Conservation (phyloP, 2,797 vertebrate genomes). For the Sternarchorhynchus goeldii region DNA sequence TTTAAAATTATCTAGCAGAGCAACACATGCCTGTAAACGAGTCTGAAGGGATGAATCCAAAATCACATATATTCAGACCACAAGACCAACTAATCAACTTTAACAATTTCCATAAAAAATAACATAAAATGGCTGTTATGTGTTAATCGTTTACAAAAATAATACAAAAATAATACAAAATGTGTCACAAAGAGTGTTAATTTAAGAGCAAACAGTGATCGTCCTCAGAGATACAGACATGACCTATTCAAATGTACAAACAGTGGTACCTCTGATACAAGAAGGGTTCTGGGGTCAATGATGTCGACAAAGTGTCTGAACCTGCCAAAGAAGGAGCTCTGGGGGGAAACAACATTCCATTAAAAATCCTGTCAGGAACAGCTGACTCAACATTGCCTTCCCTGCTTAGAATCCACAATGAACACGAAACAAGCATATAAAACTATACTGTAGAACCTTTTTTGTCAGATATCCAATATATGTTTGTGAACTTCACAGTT, state of each 20-base stretch:
- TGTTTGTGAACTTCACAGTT: too few relatives aligned
- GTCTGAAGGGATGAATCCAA: constrained; percentile 68
- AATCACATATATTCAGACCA: background rate
- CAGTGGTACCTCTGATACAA: constrained; percentile 88
- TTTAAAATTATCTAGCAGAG: constrained; percentile 91
- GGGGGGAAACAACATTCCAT: constrained; percentile 49
- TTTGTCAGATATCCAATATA: too few relatives aligned
- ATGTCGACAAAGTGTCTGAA: constrained; percentile 91
- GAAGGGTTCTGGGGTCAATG: constrained; percentile 90
- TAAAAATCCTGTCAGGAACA: constrained; percentile 22
- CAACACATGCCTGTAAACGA: constrained; percentile 83
- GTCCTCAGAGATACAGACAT: too few relatives aligned
- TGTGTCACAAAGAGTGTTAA: too few relatives aligned
- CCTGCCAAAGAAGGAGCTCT: constrained; percentile 89
- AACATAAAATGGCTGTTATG: too few relatives aligned
- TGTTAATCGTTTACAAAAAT: too few relatives aligned
- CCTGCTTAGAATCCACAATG: background rate
- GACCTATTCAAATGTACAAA: background rate
- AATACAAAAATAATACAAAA: too few relatives aligned
- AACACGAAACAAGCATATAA: constrained; percentile 3
- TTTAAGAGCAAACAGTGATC: too few relatives aligned
- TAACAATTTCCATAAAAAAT: background rate
- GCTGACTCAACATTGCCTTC: background rate
- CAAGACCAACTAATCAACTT: too few relatives aligned
- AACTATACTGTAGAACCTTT: background rate